These are phyloP conservation scores for Yoshiicerus persimilis DNA, from an alignment of 1,140 invertebrate species.

Conservation along the genomic window DNA sequence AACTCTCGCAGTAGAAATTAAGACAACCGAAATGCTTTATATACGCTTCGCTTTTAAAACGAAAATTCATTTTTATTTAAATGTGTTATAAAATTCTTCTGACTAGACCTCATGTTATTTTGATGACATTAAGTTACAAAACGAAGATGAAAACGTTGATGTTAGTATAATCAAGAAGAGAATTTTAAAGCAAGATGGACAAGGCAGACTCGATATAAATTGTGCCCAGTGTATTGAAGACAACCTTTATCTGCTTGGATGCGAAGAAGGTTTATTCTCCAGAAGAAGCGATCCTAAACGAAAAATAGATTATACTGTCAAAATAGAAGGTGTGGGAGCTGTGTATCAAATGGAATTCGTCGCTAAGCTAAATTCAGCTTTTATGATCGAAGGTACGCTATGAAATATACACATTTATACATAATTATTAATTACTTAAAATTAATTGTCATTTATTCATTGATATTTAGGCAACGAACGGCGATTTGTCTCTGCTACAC, in stretches of 20 bases:
- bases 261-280: constrained; percentile 60
- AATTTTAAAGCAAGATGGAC: constrained; percentile 51
- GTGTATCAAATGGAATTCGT: constrained; percentile 67
- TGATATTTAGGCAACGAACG: constrained; percentile 60
- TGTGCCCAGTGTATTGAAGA: constrained; percentile 56
- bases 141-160: background rate
- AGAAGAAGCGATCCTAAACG: constrained; percentile 50
- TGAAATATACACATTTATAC: background rate
- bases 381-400: constrained; percentile 63
- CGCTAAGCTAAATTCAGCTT: constrained; percentile 60
- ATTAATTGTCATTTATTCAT: background rate
- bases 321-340: constrained; percentile 66
- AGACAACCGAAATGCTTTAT: background rate
- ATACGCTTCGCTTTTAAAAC: background rate
- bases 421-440: background rate
- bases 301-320: constrained; percentile 48
- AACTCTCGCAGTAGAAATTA: background rate
- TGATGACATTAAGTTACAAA: background rate
- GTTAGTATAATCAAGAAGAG: background rate
- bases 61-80: background rate
- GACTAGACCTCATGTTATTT: background rate
- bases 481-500: constrained; percentile 64
- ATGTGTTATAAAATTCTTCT: background rate
- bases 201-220: constrained; percentile 57
- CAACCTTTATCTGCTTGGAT: constrained; percentile 56